phyloP scores from a whole-genome alignment of 2,797 vertebrate species.

The Melanotaenia pygmaea region DNA sequence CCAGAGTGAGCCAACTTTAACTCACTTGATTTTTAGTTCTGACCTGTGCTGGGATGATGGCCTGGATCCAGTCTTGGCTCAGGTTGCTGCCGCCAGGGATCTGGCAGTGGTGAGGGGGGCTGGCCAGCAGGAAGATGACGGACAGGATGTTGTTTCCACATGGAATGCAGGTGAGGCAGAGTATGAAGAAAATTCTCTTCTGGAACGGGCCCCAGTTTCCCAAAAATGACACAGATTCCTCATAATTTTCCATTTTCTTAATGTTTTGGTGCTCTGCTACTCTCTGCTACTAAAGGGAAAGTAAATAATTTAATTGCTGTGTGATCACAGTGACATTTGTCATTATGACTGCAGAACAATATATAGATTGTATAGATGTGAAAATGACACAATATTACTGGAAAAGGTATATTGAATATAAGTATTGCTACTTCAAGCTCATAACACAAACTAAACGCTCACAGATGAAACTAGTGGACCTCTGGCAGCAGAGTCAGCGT shows the following conservation, averaged over 20 bases:
- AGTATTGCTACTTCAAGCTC: not conserved
- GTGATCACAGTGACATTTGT: not conserved
- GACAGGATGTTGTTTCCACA: conserved; percentile 56
- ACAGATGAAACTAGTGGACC: not conserved
- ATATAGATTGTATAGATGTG: not conserved
- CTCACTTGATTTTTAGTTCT: conserved; percentile 7
- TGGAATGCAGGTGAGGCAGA: conserved; percentile 46
- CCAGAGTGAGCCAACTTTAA: not conserved
- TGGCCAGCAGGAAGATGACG: conserved; percentile 63
- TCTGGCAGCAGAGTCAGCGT: conserved; percentile 10
- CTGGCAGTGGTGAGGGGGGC: conserved; percentile 57
- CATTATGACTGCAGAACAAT: not conserved
- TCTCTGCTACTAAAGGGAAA: not conserved
- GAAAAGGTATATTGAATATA: not conserved
- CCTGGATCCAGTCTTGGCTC: conserved; percentile 67
- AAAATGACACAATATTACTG: not conserved
- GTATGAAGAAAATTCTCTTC: conserved; percentile 46
- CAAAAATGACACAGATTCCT: conserved; percentile 59
- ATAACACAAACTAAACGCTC: not conserved
- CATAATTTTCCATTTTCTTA: conserved; percentile 62
- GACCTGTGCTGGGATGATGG: conserved; percentile 66
- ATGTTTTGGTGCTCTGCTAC: not conserved
- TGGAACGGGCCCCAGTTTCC: conserved; percentile 67
- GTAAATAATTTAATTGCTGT: not conserved
- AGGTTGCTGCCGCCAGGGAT: conserved; percentile 58